A percentile compares a stretch with the other conserved stretches of the same genome.
Conservation (phyloP, 2,888 invertebrate species). For the Urechis unicinctus region DNA sequence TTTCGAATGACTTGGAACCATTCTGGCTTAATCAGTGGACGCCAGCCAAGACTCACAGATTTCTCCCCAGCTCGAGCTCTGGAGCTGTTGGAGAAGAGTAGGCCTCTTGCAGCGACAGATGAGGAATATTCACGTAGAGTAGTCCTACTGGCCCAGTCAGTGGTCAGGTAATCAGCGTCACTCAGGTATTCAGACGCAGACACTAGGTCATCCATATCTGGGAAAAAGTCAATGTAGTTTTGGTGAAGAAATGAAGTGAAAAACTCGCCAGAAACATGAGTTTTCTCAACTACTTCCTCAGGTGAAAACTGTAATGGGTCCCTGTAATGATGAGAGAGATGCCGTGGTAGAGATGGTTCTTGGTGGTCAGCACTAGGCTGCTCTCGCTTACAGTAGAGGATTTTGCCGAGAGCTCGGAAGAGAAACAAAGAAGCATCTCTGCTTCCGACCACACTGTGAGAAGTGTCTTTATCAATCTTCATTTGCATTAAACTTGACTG, state of each 20-base stretch:
- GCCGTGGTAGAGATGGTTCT: slow-evolving; percentile 30
- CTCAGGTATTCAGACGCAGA: slow-evolving; percentile 65
- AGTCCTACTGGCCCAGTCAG: slow-evolving; percentile 44
- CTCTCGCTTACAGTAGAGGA: slow-evolving; percentile 52
- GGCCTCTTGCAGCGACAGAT: slow-evolving; percentile 38
- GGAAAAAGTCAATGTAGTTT: slow-evolving; percentile 62
- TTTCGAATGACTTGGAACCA: slow-evolving; percentile 33
- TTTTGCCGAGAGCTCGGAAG: slow-evolving; percentile 54
- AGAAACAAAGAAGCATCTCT: slow-evolving; percentile 51
- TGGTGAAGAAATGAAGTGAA: slow-evolving; percentile 51
- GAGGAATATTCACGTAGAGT: slow-evolving; percentile 34
- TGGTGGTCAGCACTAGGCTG: slow-evolving; percentile 4
- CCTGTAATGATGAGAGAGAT: slow-evolving; percentile 34
- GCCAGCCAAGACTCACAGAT: slow-evolving; percentile 36
- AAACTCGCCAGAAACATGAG: slow-evolving; percentile 46
- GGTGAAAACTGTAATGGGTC: slow-evolving; percentile 38
- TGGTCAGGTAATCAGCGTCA: slow-evolving; percentile 67
- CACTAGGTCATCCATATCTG: slow-evolving; percentile 60
- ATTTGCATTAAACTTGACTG: not conserved
- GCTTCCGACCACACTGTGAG: slow-evolving; percentile 14
- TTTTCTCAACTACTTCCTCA: slow-evolving; percentile 48
- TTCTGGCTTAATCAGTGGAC: slow-evolving; percentile 47
- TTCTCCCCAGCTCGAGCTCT: slow-evolving; percentile 18
- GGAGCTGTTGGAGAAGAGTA: slow-evolving; percentile 37
- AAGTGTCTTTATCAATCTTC: too few species aligned